Percentiles rank a stretch among this genome's conserved stretches.
Conservation (phyloP, 2,888 invertebrate species). For the Brenthis daphne region DNA sequence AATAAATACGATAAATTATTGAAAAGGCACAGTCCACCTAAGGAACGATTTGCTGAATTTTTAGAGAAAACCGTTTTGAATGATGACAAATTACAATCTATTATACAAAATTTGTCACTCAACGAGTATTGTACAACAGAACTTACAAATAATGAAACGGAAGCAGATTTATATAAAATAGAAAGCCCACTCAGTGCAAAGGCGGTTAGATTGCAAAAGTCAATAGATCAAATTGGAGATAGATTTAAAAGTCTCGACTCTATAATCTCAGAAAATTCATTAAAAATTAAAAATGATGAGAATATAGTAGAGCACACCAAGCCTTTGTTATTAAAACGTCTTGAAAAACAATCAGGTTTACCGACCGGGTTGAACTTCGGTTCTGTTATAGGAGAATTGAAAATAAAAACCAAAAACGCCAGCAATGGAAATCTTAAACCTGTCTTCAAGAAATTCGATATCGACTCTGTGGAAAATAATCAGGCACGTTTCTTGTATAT, state of each 20-base stretch:
- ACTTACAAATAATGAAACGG: conserved; percentile 42
- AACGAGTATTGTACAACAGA: conserved; percentile 51
- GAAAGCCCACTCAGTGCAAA: conserved; percentile 51
- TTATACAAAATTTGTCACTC: conserved; percentile 72
- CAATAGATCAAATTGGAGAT: conserved; percentile 59
- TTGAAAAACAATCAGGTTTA: conserved; percentile 65
- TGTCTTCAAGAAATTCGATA: conserved; percentile 73
- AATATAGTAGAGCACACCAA: conserved; percentile 48
- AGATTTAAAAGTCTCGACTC: conserved; percentile 53
- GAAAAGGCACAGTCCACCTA: conserved; percentile 72
- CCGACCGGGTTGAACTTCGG: conserved; percentile 70
- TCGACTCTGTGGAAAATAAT: conserved; percentile 53
- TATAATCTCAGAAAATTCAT: conserved; percentile 34
- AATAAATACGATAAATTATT: conserved; percentile 41
- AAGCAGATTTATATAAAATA: conserved; percentile 46
- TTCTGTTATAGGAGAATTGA: conserved; percentile 74
- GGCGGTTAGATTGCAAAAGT: conserved; percentile 51
- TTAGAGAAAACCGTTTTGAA: conserved; percentile 74
- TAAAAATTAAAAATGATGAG: conserved; percentile 27
- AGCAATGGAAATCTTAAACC: conserved; percentile 68
- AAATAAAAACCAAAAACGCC: conserved; percentile 67
- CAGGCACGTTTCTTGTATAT: conserved; percentile 59
- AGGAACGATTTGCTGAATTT: conserved; percentile 71
- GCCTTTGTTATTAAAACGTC: conserved; percentile 56
- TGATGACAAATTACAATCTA: conserved; percentile 72